Base-by-base conservation (phyloP, 2,113 vertebrate species). In the Phoenicopterus ruber region DNA sequence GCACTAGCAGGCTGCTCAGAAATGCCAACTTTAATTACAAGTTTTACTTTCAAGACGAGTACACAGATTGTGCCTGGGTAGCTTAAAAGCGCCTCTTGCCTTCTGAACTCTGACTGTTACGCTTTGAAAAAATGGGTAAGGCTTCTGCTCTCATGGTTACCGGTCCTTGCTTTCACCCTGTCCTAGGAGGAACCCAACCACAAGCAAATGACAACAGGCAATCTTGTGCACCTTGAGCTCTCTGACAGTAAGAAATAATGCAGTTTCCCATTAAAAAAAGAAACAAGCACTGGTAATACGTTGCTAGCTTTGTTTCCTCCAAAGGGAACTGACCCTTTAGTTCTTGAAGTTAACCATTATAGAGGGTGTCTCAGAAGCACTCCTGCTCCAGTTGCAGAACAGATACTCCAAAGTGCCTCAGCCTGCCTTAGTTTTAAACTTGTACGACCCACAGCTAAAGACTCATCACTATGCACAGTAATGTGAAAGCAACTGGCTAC, bases 21-120 rank as follows among this genome's bases (percentile, higher is more conserved):
- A 94, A 88, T 70, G 92, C 74, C 93, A 90, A 32, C 49, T 88
- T 62, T 73, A 93, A 90, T 96, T 94, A 81, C 79, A 83, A 93
- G 62, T 31, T 66, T 28, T 32, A 19, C 31, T 88, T 62, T 70
- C 38, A 47, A 54, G 58, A 50, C 61, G 36, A 54, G 25, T 40
- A 46, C 22, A 2, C 31, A 49, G 36, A 72, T 90, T 73, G 46
- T 76, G 66, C 31, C 66, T 73, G 66, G 31, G 3, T 88, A 31
- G 88, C 82, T 92, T 93, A 55, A 92, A 91, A 95, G 38, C 0
- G 2, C 76, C 67, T 95, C 74, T 80, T 93, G 85, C 87, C 54
- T 94, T 86, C 77, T 90, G 85, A 92, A 73, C 59, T 90, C 71
- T 55, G 46, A 44, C 40, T 84, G 49, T 17, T 58, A 15, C 1